A percentile compares a stretch with the other conserved stretches of the same genome.
Evolutionary conservation across 2,797 vertebrate species (phyloP).

Genomic region (Thamnophis elegans): DNA sequence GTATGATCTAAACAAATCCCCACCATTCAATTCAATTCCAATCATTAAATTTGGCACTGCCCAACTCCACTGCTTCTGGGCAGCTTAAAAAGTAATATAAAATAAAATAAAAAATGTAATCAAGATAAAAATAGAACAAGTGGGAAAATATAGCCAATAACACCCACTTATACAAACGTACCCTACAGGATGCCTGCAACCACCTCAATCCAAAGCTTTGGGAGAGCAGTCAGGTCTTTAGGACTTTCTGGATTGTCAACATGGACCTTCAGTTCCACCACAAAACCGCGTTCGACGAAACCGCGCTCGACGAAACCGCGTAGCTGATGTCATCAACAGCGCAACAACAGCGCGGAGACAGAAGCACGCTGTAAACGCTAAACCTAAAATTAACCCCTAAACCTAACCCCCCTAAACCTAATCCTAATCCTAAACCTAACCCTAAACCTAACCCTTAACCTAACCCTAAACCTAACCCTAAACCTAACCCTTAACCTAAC

Average conservation of each 20-base stretch:
- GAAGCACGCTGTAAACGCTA: no score
- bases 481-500: no score
- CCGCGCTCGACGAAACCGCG: no score
- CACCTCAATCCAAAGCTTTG: background rate
- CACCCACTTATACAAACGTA: background rate
- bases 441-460: no score
- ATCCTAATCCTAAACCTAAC: no score
- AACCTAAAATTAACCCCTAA: no score
- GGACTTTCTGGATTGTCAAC: background rate
- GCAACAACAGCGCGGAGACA: no score
- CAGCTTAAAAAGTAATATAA: background rate
- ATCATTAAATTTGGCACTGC: background rate
- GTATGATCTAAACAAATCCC: background rate
- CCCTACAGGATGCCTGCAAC: background rate
- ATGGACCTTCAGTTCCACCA: no score
- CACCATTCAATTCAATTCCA: background rate
- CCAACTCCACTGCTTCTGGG: background rate
- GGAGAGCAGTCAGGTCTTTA: background rate
- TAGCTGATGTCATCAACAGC: no score
- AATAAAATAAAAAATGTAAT: background rate
- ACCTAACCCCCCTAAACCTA: no score
- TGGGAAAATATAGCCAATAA: background rate
- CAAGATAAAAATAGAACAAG: background rate
- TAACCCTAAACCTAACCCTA: no score
- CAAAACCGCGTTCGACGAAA: no score